Base-by-base conservation (phyloP, 1,140 invertebrate species). In the Andrena cerasifolii region DNA sequence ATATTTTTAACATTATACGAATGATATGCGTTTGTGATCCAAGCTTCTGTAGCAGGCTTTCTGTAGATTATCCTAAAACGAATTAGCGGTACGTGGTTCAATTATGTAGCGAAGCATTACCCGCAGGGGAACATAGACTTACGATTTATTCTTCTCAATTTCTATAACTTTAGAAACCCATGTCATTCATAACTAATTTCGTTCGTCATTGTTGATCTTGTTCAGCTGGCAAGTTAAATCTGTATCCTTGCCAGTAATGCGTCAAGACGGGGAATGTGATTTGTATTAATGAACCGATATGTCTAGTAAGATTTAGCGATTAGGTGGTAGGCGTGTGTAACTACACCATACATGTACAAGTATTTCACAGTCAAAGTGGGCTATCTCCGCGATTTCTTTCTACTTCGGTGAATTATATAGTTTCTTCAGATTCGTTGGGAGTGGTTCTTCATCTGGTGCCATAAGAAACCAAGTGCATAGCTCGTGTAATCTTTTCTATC, bases 381-480 rank as follows among this genome's bases (percentile, higher is more conserved):
- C 3, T 36, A 61, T 1, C 7, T 26, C n/a, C 16, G 47, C 3
- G 16, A 45, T 63, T 65, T 47, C 31, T 31, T n/a, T n/a, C 10
- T 33, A 40, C 33, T 43, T 31, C 43, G 3, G 2, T 53, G n/a
- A n/a, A 63, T 14, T 8, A 53, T 24, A 16, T 4, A 16, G 4
- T n/a, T 74, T 10, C 10, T 10, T 14, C 3, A 43, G 3, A 45
- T 43, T 75, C 4, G 14, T 56, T 14, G 18, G 40, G 14, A 43
- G 21, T 43, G 66, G 6, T 53, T 63, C 14, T 31, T 3, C 43
- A 36, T 59, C 18, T 31, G 6, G 61, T 67, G 62, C 72, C 51
- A 75, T 75, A 63, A 18, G 1, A n/a, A n/a, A 45, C 16, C n/a
- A 47, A 59, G 14, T 72, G 47, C 7, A 26, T 24, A 54, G 3